Percentiles rank a stretch among this genome's conserved stretches.
These are phyloP conservation scores for Leuciscus waleckii DNA, from an alignment of 2,797 vertebrate genomes.

Conservation along the genomic window DNA sequence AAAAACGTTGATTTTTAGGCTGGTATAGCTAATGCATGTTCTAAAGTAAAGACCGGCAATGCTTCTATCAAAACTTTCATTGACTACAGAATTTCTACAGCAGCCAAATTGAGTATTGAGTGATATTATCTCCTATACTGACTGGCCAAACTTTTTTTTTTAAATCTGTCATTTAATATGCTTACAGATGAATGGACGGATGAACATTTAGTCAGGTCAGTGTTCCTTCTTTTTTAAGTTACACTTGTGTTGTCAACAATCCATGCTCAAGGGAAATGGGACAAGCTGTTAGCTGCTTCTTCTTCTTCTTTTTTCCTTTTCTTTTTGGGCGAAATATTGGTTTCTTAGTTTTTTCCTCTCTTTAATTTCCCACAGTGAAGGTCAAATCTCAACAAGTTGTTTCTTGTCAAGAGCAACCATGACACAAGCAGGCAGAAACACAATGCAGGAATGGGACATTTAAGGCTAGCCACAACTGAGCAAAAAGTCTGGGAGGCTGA, in stretches of 20 bases:
- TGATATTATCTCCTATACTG: neutral
- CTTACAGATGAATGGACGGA: neutral
- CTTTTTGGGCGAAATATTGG: neutral
- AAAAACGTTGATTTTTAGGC: neutral
- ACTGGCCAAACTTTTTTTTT: neutral
- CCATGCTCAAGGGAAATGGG: no score
- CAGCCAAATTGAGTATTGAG: neutral
- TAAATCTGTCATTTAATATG: neutral
- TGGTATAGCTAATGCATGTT: neutral
- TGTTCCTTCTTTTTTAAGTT: neutral
- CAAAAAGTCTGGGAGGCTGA: slow-evolving; percentile 38
- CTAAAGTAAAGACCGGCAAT: neutral
- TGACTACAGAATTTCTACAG: neutral
- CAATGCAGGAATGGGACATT: neutral
- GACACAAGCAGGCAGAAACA: slow-evolving; percentile 27
- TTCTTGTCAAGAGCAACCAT: slow-evolving; percentile 49
- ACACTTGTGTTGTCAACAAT: neutral
- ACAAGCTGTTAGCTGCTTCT: neutral
- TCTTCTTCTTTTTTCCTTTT: neutral
- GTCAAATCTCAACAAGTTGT: slow-evolving; percentile 36
- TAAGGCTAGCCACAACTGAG: slow-evolving; percentile 20
- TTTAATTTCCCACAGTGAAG: slow-evolving; percentile 34
- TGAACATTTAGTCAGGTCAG: neutral
- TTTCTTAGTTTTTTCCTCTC: slow-evolving; percentile 18
- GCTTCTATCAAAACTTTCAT: neutral